Evolutionary conservation across 2,113 vertebrate genomes (phyloP).

Genomic region (Tonatia bakeri): DNA sequence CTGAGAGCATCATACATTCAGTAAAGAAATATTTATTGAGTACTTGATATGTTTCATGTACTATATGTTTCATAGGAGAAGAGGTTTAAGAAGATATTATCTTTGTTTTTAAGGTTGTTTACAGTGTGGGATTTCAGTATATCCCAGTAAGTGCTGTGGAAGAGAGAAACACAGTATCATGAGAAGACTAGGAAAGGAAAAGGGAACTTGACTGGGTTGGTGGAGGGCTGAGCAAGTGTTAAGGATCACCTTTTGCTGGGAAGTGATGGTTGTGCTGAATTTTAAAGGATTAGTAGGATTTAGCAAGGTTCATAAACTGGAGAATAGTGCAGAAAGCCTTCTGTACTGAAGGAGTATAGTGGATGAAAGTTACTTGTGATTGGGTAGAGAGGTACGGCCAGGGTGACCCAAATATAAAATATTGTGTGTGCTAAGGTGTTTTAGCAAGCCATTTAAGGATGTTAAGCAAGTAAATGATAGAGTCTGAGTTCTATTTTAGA

Average conservation of each 20-base stretch:
- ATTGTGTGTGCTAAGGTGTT: not conserved
- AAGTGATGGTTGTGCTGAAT: not conserved
- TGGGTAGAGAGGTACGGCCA: not conserved
- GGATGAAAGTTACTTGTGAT: not conserved
- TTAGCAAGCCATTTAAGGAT: not conserved
- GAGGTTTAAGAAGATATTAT: not conserved
- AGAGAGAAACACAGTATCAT: not conserved
- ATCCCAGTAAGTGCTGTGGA: not conserved
- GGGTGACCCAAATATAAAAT: not conserved
- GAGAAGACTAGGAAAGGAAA: not conserved
- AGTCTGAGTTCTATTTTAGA: not conserved
- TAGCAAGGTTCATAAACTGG: not conserved
- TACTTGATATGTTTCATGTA: not conserved
- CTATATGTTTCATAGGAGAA: not conserved
- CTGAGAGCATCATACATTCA: not conserved
- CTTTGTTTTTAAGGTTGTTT: not conserved
- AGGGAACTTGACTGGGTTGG: not conserved
- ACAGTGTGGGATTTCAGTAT: not conserved
- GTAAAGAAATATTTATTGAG: not conserved
- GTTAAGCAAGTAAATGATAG: not conserved
- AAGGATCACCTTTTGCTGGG: not conserved
- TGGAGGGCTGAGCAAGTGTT: not conserved
- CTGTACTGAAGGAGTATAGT: not conserved
- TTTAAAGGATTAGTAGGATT: not conserved
- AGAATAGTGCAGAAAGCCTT: not conserved